phyloP scores from a whole-genome alignment of 2,888 invertebrate species.

The Scaptomyza caliginosa region DNA sequence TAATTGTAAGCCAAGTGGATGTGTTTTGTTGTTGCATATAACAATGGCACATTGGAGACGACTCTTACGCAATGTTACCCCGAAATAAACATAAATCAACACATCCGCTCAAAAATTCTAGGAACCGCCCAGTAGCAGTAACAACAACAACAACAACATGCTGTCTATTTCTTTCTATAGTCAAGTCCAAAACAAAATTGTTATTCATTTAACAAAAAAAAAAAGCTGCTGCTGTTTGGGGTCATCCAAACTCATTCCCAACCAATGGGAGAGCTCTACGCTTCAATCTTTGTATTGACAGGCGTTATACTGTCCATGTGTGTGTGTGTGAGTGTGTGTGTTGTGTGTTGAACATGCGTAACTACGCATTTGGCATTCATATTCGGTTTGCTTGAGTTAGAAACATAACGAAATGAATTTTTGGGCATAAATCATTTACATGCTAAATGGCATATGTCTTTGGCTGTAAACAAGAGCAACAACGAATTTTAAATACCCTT shows the following conservation, averaged over 20 bases:
- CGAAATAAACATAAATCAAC: constrained; percentile 69
- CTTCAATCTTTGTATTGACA: constrained; percentile 58
- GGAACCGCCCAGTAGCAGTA: constrained; percentile 66
- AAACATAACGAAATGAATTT: constrained; percentile 41
- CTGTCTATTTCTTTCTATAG: constrained; percentile 47
- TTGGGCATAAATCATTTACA: constrained; percentile 72
- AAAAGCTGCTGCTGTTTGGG: constrained; percentile 18
- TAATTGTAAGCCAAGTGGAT: constrained; percentile 52
- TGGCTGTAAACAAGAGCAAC: background rate
- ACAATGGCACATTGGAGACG: constrained; percentile 35
- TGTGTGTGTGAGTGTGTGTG: constrained; percentile 6
- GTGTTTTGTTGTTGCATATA: constrained; percentile 19
- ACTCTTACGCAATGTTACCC: constrained; percentile 59
- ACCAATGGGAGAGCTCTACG: constrained; percentile 36
- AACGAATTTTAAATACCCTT: constrained; percentile 20
- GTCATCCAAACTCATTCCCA: constrained; percentile 2
- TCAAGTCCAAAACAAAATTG: constrained; percentile 49
- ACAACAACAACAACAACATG: constrained; percentile 13
- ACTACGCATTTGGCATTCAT: constrained; percentile 72
- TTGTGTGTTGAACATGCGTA: constrained; percentile 51
- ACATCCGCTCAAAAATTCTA: constrained; percentile 73
- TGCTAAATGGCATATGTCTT: constrained; percentile 50
- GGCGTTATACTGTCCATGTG: constrained; percentile 9
- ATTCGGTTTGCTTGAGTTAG: constrained; percentile 38
- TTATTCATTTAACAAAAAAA: constrained; percentile 57